Evolutionary conservation across 2,113 vertebrate genomes (phyloP).

Genomic region (Ramphastos sulfuratus): DNA sequence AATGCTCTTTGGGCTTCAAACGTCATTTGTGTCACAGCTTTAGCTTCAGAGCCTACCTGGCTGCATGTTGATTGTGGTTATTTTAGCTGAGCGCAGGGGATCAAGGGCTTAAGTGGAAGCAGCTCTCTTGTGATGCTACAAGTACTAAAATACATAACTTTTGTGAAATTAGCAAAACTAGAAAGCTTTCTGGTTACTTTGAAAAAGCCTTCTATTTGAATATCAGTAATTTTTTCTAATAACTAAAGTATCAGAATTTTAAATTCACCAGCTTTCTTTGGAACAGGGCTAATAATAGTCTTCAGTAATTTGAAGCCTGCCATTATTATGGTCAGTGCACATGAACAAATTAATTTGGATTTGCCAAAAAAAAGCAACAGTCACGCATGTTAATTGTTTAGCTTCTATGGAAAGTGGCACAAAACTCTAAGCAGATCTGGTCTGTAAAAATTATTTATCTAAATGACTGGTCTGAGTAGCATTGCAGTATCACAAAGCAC

Average conservation of each 20-base stretch:
- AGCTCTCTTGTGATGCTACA: not conserved
- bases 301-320: not conserved
- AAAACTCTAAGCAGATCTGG: not conserved
- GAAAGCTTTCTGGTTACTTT: not conserved
- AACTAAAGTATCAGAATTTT: not conserved
- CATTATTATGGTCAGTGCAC: constrained; percentile 11
- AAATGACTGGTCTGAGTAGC: not conserved
- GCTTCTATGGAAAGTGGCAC: not conserved
- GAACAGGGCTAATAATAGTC: not conserved
- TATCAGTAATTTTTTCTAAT: not conserved
- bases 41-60: not conserved
- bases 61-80: not conserved
- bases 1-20: not conserved
- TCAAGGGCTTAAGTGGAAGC: constrained; percentile 17
- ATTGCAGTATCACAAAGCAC: not conserved
- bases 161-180: constrained; percentile 19
- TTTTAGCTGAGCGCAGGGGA: not conserved
- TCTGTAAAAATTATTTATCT: not conserved
- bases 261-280: constrained; percentile 20
- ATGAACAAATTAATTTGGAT: constrained; percentile 21
- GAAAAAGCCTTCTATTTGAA: constrained; percentile 21
- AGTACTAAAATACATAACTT: not conserved
- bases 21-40: not conserved
- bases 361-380: constrained; percentile 10
- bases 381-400: not conserved